Conservation (phyloP, 2,888 invertebrate genomes). For the Folsomia candida region DNA sequence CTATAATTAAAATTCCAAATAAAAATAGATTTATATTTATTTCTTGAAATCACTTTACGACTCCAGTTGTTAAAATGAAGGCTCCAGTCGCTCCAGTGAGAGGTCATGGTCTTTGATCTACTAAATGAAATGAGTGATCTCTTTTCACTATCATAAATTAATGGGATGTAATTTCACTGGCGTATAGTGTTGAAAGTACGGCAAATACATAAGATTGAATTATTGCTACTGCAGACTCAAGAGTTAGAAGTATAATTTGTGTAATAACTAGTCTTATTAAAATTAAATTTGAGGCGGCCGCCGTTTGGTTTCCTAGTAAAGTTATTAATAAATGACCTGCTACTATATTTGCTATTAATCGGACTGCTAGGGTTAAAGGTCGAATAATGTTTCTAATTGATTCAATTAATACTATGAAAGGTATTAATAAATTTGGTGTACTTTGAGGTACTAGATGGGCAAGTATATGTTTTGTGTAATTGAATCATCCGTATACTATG, state of each 20-base stretch:
- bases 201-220: constrained; percentile 69
- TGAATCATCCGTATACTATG: constrained; percentile 63
- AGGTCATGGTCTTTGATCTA: constrained; percentile 66
- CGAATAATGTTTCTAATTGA: constrained; percentile 73
- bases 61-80: constrained; percentile 60
- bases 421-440: no score
- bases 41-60: constrained; percentile 65
- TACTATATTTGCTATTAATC: constrained; percentile 74
- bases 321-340: constrained; percentile 69
- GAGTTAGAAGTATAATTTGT: constrained; percentile 60
- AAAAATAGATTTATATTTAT: no score
- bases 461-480: constrained; percentile 65
- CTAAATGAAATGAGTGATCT: constrained; percentile 68
- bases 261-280: constrained; percentile 53
- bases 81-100: constrained; percentile 62
- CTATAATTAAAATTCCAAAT: constrained; percentile 57
- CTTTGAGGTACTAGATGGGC: no score
- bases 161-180: constrained; percentile 62
- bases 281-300: constrained; percentile 9
- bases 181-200: constrained; percentile 65
- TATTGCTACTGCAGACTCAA: constrained; percentile 64
- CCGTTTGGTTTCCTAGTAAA: constrained; percentile 57
- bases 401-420: no score
- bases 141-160: no score
- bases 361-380: constrained; percentile 67